Base-by-base conservation (phyloP, 2,113 vertebrate genomes). In the Symphodus melops region DNA sequence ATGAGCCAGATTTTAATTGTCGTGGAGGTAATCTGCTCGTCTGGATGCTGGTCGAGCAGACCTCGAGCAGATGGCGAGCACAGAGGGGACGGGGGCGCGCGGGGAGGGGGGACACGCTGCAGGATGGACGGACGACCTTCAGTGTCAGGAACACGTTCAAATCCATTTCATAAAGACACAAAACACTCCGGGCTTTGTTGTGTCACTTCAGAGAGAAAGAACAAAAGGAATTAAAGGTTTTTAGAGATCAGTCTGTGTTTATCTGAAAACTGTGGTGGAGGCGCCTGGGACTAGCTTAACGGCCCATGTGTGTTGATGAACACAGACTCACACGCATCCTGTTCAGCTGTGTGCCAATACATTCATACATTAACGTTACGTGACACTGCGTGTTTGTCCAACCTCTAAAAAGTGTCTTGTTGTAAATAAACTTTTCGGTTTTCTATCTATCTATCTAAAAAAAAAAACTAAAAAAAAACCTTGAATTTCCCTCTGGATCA, bases 31-130 rank as follows among this genome's bases (percentile, higher is more conserved):
- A 42, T 60, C n/a, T 9, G 37, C 11, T 21, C 28, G 58, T n/a
- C 11, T 21, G n/a, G 37, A 60, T 60, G 58, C 58, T 37, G n/a
- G 37, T 21, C 58, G 19, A 33, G 28, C 28, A 33, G 28, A 33
- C 28, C 28, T 33, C 28, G 28, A 60, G 39, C 58, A 60, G 58
- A 60, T 60, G 58, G 58, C 37, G 12, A 60, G 58, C 58, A 42
- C 58, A 60, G 58, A 60, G 58, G 58, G 57, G 37, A 42, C 39
- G 28, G 39, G 58, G n/a, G n/a, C n/a, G n/a, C n/a, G n/a, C n/a
- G 58, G 58, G 57, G 37, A 42, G 28, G 39, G 58, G 21, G 39
- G 58, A 48, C 46, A 48, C 46, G 46, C 46, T 17, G 46, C 46
- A 48, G 28, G 28, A 33, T 33, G 28, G 46, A 10, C 28, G 58